Conservation (phyloP, 2,888 invertebrate species). For the Eupeodes latifasciatus region DNA sequence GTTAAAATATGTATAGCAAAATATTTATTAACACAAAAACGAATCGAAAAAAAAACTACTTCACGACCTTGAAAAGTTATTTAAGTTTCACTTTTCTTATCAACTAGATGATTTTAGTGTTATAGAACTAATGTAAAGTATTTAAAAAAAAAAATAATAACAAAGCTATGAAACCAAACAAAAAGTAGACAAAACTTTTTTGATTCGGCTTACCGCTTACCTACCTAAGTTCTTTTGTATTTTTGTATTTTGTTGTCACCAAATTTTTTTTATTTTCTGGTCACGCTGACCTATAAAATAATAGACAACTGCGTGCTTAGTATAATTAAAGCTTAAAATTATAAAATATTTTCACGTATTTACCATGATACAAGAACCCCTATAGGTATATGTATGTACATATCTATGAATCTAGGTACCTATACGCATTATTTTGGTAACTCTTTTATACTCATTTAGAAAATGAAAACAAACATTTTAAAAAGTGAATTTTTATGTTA, state of each 20-base stretch:
- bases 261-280: constrained; percentile 66
- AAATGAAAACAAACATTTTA: constrained; percentile 19
- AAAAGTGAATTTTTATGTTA: constrained; percentile 24
- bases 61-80: constrained; percentile 25
- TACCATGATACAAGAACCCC: not conserved
- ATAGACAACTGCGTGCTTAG: constrained; percentile 61
- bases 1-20: not conserved
- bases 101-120: constrained; percentile 6
- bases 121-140: not conserved
- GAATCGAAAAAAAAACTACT: not conserved
- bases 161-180: constrained; percentile 25
- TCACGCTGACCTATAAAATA: constrained; percentile 74
- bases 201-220: not conserved
- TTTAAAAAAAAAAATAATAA: constrained; percentile 32
- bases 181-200: not conserved
- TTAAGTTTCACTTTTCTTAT: constrained; percentile 39
- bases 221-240: constrained; percentile 5
- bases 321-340: constrained; percentile 62
- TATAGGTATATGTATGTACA: not conserved
- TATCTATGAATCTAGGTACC: not conserved
- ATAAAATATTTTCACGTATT: constrained; percentile 67
- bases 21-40: not conserved
- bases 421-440: not conserved
- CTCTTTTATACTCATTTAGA: not conserved
- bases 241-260: constrained; percentile 27